Evolutionary conservation across 2,888 invertebrate species (phyloP).

Genomic region (Chaetogeoica ovagalla): DNA sequence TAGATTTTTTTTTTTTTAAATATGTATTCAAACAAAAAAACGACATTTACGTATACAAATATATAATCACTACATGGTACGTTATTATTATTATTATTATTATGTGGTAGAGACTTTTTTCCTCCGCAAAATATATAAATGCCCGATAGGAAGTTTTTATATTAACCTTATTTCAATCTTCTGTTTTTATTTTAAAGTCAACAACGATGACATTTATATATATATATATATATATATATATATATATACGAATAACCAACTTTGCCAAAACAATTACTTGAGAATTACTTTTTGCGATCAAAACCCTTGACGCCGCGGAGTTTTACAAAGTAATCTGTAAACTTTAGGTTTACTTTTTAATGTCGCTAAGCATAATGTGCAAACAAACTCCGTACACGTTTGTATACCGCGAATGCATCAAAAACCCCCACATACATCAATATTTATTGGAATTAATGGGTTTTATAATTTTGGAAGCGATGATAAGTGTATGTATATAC

Average conservation of each 20-base stretch:
- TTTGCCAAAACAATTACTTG: conserved; percentile 35
- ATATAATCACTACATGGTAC: neutral
- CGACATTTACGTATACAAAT: too few relatives aligned
- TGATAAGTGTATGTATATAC: neutral
- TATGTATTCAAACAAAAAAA: too few relatives aligned
- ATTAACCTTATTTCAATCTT: conserved; percentile 3
- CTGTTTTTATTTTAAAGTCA: neutral
- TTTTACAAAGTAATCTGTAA: conserved; percentile 34
- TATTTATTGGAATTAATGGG: too few relatives aligned
- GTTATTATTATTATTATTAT: neutral
- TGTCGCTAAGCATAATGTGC: conserved; percentile 14
- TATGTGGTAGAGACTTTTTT: neutral
- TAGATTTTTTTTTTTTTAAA: too few relatives aligned
- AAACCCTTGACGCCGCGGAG: conserved; percentile 24
- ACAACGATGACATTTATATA: neutral
- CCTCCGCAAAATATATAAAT: too few relatives aligned
- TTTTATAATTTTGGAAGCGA: neutral
- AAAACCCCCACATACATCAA: too few relatives aligned
- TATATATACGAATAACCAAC: neutral
- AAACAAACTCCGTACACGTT: neutral
- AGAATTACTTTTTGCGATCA: conserved; percentile 32
- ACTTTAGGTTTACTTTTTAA: conserved; percentile 35
- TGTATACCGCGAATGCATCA: neutral
- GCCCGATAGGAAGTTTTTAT: conserved; percentile 6
- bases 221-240: neutral